These are phyloP conservation scores for Sciurus carolinensis DNA, from an alignment of 2,797 vertebrate genomes.

Conservation along the genomic window DNA sequence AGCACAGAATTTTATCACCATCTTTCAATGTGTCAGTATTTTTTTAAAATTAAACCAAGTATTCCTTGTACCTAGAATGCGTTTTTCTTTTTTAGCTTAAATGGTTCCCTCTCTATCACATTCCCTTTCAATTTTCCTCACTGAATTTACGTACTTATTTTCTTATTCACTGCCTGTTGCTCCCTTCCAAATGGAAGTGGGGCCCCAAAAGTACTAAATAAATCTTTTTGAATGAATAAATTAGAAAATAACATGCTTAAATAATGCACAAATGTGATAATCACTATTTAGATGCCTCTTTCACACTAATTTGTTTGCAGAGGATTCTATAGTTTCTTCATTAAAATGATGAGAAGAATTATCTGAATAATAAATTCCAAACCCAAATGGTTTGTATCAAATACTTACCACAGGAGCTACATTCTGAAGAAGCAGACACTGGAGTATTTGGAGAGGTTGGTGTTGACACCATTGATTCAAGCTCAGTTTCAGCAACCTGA, in stretches of 20 bases:
- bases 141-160: constrained; percentile 41
- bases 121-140: constrained; percentile 55
- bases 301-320: neutral
- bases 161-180: constrained; percentile 46
- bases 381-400: too few species aligned
- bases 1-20: constrained; percentile 14
- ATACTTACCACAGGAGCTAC: too few species aligned
- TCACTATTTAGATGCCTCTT: constrained; percentile 38
- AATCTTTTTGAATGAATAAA: constrained; percentile 50
- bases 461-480: constrained; percentile 91
- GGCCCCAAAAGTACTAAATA: constrained; percentile 47
- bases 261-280: constrained; percentile 14
- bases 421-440: too few species aligned
- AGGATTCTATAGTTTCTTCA: too few species aligned
- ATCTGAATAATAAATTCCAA: too few species aligned
- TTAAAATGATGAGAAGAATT: too few species aligned
- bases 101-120: constrained; percentile 1
- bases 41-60: constrained; percentile 6
- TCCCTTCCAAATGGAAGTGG: neutral
- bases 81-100: constrained; percentile 32
- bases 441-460: constrained; percentile 82
- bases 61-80: neutral
- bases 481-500: constrained; percentile 95
- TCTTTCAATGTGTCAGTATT: neutral
- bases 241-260: constrained; percentile 40